A percentile compares a stretch with the other conserved stretches of the same genome.
phyloP scores from a whole-genome alignment of 2,797 vertebrate genomes.

The Gadopsis bispinosus region DNA sequence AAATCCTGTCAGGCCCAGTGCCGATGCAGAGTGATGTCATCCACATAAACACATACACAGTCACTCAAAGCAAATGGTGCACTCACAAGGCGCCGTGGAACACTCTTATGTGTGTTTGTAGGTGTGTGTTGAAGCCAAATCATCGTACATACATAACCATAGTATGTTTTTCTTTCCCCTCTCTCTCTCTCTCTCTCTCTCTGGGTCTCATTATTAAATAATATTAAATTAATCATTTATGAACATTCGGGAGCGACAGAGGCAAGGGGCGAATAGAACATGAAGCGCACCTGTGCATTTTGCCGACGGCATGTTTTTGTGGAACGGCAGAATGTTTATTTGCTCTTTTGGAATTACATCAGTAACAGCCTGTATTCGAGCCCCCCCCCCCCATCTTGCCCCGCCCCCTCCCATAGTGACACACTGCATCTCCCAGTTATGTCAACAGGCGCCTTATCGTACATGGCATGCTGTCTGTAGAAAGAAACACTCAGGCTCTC shows the following conservation, averaged over 20 bases:
- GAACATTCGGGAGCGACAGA: conserved; percentile 68
- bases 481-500: conserved; percentile 43
- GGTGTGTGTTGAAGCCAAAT: conserved; percentile 34
- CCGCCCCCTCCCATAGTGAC: conserved; percentile 17
- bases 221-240: conserved; percentile 72
- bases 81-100: conserved; percentile 45
- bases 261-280: conserved; percentile 60
- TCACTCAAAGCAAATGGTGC: conserved; percentile 51
- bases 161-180: neutral
- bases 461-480: conserved; percentile 63
- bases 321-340: conserved; percentile 48
- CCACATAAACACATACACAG: conserved; percentile 40
- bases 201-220: conserved; percentile 67
- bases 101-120: conserved; percentile 29
- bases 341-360: conserved; percentile 59
- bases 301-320: conserved; percentile 43
- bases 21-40: conserved; percentile 71
- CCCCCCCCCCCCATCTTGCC: neutral
- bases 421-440: conserved; percentile 41
- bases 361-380: conserved; percentile 31
- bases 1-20: conserved; percentile 73
- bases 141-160: conserved; percentile 46
- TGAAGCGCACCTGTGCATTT: conserved; percentile 74
- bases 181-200: neutral
- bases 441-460: conserved; percentile 60